These are phyloP conservation scores for Psittacula echo DNA, from an alignment of 2,797 vertebrate genomes.

Conservation along the genomic window DNA sequence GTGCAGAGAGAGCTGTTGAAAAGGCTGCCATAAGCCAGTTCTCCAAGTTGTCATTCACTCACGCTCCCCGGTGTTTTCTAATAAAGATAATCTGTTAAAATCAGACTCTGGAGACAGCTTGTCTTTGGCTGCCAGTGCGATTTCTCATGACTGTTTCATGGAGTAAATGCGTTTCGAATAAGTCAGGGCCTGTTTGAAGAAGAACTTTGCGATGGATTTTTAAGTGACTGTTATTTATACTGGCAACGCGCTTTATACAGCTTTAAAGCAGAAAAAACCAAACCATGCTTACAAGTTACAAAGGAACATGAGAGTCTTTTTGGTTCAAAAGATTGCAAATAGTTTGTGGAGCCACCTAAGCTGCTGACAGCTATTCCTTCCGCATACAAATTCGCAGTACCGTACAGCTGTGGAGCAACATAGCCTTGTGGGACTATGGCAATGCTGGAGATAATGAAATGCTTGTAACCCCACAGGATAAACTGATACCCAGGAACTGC, in stretches of 20 bases:
- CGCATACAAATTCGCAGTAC: accelerated
- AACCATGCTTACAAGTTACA: neutral
- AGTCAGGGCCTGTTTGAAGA: neutral
- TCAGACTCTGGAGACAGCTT: conserved; percentile 35
- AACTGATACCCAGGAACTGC: neutral
- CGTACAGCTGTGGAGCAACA: neutral
- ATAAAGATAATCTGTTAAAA: conserved; percentile 59
- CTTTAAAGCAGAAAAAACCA: neutral
- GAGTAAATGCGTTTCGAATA: conserved; percentile 10
- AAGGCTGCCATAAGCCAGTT: conserved; percentile 24
- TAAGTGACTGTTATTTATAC: neutral
- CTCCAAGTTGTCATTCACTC: conserved; percentile 27
- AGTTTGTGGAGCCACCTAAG: neutral
- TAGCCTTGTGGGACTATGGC: accelerated
- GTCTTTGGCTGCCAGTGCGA: conserved; percentile 9
- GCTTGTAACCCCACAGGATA: neutral
- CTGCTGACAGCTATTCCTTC: neutral
- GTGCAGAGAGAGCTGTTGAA: conserved; percentile 1
- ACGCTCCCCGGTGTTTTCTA: conserved; percentile 29
- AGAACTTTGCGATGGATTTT: neutral
- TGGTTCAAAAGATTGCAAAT: neutral
- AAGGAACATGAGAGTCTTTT: neutral
- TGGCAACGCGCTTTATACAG: neutral
- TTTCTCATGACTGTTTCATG: neutral
- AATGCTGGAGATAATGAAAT: neutral